Evolutionary conservation across 2,888 invertebrate genomes (phyloP).

Genomic region (Spatulosminthurus flaviceps): DNA sequence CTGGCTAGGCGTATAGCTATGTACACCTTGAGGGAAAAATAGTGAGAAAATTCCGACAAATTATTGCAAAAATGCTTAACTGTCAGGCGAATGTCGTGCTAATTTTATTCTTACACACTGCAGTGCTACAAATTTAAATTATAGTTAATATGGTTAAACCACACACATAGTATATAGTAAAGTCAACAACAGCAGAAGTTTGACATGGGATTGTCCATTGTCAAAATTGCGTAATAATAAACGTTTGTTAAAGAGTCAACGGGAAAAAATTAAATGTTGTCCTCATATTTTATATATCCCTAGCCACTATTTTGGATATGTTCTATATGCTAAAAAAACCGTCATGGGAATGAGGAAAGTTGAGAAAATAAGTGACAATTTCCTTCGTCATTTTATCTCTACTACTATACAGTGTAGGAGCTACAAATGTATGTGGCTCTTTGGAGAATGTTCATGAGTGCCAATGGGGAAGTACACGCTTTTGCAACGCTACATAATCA

Average conservation of each 20-base stretch:
- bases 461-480: conserved; percentile 19
- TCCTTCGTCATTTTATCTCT: neutral
- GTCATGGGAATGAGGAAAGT: conserved; percentile 27
- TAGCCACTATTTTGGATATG: neutral
- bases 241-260: neutral
- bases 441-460: neutral
- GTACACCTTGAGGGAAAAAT: neutral
- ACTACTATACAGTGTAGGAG: neutral
- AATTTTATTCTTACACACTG: neutral
- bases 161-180: conserved; percentile 1
- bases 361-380: conserved; percentile 37
- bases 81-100: neutral
- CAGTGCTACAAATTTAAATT: no score
- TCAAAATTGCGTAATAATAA: conserved; percentile 7
- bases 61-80: no score
- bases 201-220: neutral
- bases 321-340: no score
- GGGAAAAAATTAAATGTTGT: neutral
- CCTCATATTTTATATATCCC: neutral
- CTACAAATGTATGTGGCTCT: neutral
- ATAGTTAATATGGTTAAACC: no score
- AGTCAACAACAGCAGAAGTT: neutral
- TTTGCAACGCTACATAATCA: conserved; percentile 34
- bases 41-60: no score
- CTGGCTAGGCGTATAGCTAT: no score